phyloP scores from a whole-genome alignment of 2,113 vertebrate species.

The Vulpes lagopus region DNA sequence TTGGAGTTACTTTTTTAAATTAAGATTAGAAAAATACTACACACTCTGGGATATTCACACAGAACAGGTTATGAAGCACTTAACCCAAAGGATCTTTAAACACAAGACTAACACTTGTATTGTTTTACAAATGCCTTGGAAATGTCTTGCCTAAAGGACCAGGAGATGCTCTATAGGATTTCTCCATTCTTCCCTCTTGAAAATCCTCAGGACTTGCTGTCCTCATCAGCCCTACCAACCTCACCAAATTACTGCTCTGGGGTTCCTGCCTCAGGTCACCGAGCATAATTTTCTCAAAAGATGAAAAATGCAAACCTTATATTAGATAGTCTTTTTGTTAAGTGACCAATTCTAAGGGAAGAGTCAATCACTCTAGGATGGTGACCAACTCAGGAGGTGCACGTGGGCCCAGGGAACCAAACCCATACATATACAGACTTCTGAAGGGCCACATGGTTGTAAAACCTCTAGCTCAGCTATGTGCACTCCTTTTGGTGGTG shows the following conservation, averaged over 20 bases:
- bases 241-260: neutral
- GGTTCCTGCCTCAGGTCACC: neutral
- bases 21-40: neutral
- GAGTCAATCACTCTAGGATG: neutral
- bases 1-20: conserved; percentile 5
- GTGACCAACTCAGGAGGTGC: neutral
- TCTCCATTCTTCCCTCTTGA: neutral
- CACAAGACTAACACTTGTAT: neutral
- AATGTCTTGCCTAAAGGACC: neutral
- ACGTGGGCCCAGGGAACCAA: neutral
- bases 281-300: conserved; percentile 9
- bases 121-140: neutral
- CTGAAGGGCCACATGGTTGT: neutral
- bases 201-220: neutral
- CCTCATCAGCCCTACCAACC: neutral
- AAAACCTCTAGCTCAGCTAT: neutral
- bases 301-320: neutral
- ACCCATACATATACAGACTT: neutral
- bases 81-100: neutral
- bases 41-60: neutral
- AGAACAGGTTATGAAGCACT: neutral
- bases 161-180: neutral
- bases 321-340: neutral
- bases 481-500: neutral
- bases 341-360: neutral